Evolutionary conservation across 2,888 invertebrate genomes (phyloP), one percentile per base, ranked within the genome.

Genomic region (Oscheius sp.): DNA sequence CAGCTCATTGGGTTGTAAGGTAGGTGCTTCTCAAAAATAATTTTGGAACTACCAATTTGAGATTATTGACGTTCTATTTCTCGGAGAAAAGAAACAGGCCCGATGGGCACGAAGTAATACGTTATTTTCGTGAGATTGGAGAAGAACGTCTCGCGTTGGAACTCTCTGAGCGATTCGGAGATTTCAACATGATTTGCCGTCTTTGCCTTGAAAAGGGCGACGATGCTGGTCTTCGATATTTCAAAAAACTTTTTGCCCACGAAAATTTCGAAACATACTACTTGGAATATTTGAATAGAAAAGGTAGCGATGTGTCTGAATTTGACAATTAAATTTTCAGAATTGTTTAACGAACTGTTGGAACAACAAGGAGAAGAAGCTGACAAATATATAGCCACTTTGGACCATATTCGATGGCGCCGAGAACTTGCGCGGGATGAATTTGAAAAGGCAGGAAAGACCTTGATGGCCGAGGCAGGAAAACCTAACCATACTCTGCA

Each of bases 101-200:
- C 13, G 63, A 71, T 23, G 61, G 71, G 12, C 71, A 71, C 49
- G 49, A 59, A 16, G 43, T 63, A 27, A 18, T 70, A 9, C 43
- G 21, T 25, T 16, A 43, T 7, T 52, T 71, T 7, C 25, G 45
- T 18, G 13, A 18, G 21, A 35, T 71, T 18, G 61, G 63, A 2
- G 71, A 71, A 13, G 49, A 49, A 5, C 59, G 43, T 23, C 41
- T 61, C 12, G 49, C 71, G 18, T 21, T 71, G 18, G 63, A 61
- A 18, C 52, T 71, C 2, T 61, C 71, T 18, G 61, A 71, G 16
- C 25, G 27, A 16, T 61, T 29, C 53, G 61, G 61, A 35, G 71
- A 71, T 53, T 71, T 71, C 61, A 71, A 71, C n/a, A 41, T 61
- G 16, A 18, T 71, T 13, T 71, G 71, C 16, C 29, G 61, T 2